Percentiles rank a stretch among this genome's conserved stretches.
These are phyloP conservation scores for Archilochus colubris DNA, from an alignment of 2,113 vertebrate species.

Conservation along the genomic window DNA sequence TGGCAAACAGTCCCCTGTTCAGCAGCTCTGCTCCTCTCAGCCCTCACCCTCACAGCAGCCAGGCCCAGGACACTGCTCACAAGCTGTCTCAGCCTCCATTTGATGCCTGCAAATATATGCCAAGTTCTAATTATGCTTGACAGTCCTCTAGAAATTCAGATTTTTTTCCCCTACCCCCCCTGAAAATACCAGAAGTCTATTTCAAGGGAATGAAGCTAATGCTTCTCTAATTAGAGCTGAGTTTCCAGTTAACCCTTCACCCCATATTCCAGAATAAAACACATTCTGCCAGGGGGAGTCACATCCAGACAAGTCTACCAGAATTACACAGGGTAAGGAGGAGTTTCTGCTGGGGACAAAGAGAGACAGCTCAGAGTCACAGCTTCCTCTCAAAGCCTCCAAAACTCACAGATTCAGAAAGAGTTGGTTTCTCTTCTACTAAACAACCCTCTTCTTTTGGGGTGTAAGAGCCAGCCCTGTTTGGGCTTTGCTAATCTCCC, in stretches of 20 bases:
- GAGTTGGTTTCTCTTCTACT: neutral
- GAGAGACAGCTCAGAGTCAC: conserved; percentile 4
- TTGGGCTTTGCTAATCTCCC: neutral
- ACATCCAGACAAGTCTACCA: conserved; percentile 41
- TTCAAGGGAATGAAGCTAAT: neutral
- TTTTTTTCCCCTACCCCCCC: neutral
- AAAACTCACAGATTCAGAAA: neutral
- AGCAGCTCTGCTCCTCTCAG: neutral
- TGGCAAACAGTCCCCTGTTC: neutral
- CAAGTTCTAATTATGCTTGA: neutral
- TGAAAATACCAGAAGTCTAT: neutral
- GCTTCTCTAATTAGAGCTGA: neutral
- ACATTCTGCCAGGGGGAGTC: neutral
- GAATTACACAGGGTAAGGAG: neutral
- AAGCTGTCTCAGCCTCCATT: neutral
- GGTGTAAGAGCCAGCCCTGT: neutral
- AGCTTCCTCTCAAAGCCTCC: neutral
- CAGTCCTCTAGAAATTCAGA: neutral
- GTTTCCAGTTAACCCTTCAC: neutral
- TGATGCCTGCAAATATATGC: neutral
- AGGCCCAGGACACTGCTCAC: neutral
- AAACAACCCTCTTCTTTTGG: neutral
- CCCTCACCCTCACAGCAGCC: neutral
- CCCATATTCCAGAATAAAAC: neutral
- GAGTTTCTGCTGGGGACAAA: neutral